Evolutionary conservation across 1,140 invertebrate species (phyloP), one percentile per base, ranked within the genome.

Genomic region (Drosophila nannoptera): DNA sequence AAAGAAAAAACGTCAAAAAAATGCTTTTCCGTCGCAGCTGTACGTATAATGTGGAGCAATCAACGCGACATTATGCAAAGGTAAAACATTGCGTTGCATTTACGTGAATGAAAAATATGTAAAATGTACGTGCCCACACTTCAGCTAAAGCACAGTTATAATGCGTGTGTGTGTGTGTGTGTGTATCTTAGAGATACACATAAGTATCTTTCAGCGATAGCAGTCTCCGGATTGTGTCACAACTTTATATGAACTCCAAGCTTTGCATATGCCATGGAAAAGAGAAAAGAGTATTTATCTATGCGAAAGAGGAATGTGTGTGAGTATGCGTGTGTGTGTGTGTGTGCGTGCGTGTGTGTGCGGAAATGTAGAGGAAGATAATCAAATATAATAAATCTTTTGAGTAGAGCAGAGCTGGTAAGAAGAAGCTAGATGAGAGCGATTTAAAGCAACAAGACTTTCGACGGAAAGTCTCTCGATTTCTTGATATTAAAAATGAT

Each of bases 41-140:
- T 80, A 71, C 77, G 59, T 87, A 87, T 73, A 84, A 88, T 77
- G 84, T 87, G 86, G 77, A 87, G 70, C 77, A 87, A 80, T 87
- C 84, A 77, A 86, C 81, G 75, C 80, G 77, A 74, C 80, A 81
- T 76, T 87, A 86, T 87, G 80, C 77, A 84, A 87, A 87, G 84
- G 84, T 87, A 87, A 80, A 77, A 53, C 68, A 84, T 66, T 74
- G 75, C 75, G 63, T 55, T 69, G 69, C 60, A 72, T 66, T 75
- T 68, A 45, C 40, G 43, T 56, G 54, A 53, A 80, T 69, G 63
- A 75, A 72, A 63, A 56, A 40, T 38, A 31, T 49, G 36, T 65
- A 55, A 74, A 65, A 59, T 67, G 66, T 78, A 82, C 80, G 75
- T 82, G 78, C 62, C 62, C 40, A 65, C 68, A 59, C 7, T 38